Base-by-base conservation (phyloP, 2,797 vertebrate genomes). In the Pelochelys cantorii region DNA sequence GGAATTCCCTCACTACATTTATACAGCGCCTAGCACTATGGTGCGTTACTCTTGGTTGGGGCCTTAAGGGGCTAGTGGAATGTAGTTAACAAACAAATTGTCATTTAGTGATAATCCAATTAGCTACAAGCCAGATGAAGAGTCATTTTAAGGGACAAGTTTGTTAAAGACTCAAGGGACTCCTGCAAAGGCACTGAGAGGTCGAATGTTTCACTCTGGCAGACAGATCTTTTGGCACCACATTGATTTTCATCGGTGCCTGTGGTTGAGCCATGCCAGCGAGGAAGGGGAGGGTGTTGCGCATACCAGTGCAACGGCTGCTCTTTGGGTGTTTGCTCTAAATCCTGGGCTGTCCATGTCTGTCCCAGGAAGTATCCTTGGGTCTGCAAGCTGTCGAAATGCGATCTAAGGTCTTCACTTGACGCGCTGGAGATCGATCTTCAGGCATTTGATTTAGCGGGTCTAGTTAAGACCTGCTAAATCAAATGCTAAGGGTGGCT, bases 211-310 rank as follows among this genome's bases (percentile, higher is more conserved):
- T 82, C 37, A 52, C 10, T 2, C 20, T 53, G 29, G 4, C 15
- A 60, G 6, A 6, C 0, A 0, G 14, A 9, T 34, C 83, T 52
- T 11, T 31, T 75, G 7, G 83, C 88, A 29, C 5, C 18, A 7
- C 0, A 1, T 1, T 7, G 14, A 37, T 5, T 71, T 62, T 3
- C 9, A 7, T 17, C 14, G 56, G 83, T 90, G 27, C 37, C 4
- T 20, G 25, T 23, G 34, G 8, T 17, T 59, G 79, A 42, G 7
- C 59, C 31, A 17, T 77, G 20, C 34, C 37, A 77, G 34, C 5
- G 2, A 15, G 81, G 1, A 7, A 29, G 62, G 37, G 22, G 14
- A 81, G 78, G 53, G 1, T 4, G 1, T 2, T 60, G 11, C 4
- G 22, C 0, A 1, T 15, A 31, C 55, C 7, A 48, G 27, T 12